A percentile compares a stretch with the other conserved stretches of the same genome.
These are phyloP conservation scores for Lobophora halterata DNA, from an alignment of 2,888 invertebrate species.

Conservation along the genomic window DNA sequence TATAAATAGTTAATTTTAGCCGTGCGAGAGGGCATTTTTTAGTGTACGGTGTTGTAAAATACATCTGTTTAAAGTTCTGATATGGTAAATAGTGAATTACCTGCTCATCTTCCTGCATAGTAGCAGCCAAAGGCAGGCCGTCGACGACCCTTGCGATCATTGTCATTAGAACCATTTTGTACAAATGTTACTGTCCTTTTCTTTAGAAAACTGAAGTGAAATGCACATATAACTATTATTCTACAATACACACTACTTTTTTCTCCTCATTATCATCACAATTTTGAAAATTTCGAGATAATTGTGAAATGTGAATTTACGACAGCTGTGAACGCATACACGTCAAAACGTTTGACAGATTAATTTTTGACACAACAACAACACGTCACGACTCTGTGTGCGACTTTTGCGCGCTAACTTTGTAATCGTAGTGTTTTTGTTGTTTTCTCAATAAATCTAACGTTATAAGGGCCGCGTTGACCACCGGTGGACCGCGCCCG, in stretches of 20 bases:
- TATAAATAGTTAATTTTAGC: slow-evolving; percentile 2
- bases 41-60: slow-evolving; percentile 5
- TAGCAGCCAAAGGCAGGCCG: slow-evolving; percentile 96
- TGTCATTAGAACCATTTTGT: slow-evolving; percentile 96
- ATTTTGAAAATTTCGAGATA: slow-evolving; percentile 25
- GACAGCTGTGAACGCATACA: slow-evolving; percentile 58
- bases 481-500: too few relatives aligned
- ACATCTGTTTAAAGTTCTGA: slow-evolving; percentile 1
- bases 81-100: slow-evolving; percentile 69
- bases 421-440: too few relatives aligned
- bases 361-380: slow-evolving; percentile 56
- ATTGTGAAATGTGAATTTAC: slow-evolving; percentile 12
- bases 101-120: slow-evolving; percentile 99
- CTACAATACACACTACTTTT: slow-evolving; percentile 47
- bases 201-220: slow-evolving; percentile 35
- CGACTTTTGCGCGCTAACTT: too few relatives aligned
- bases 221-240: slow-evolving; percentile 23
- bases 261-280: slow-evolving; percentile 64
- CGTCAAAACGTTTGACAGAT: slow-evolving; percentile 63
- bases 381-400: slow-evolving; percentile 56
- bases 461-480: too few relatives aligned
- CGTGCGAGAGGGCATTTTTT: slow-evolving; percentile 10
- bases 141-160: slow-evolving; percentile 98
- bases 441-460: too few relatives aligned
- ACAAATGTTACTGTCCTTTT: slow-evolving; percentile 39